Conservation (phyloP, 2,113 vertebrate genomes). For the Pseudorectes ferrugineus region DNA sequence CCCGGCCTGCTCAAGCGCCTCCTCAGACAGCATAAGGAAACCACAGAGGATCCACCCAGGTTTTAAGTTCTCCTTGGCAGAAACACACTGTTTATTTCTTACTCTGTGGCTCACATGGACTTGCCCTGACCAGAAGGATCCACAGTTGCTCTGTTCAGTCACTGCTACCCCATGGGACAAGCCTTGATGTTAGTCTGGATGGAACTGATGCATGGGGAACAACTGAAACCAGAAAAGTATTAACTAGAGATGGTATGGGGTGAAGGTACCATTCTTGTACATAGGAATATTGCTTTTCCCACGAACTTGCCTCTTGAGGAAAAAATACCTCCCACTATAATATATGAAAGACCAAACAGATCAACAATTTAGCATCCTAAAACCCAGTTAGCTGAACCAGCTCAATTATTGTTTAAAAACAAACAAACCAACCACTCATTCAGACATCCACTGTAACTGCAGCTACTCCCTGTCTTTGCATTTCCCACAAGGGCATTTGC, state of each 20-base stretch:
- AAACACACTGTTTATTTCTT: fast-evolving
- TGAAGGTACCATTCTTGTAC: background rate
- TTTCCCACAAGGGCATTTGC: background rate
- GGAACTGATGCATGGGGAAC: background rate
- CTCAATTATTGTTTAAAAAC: background rate
- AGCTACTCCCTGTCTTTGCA: background rate
- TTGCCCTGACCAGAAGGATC: background rate
- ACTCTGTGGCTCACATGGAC: background rate
- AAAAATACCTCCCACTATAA: background rate
- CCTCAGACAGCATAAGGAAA: background rate
- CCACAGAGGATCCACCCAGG: fast-evolving
- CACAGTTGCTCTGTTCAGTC: fast-evolving
- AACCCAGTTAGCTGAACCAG: background rate
- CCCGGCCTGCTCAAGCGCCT: fast-evolving
- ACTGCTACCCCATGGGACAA: fast-evolving
- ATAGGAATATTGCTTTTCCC: background rate
- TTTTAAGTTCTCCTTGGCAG: background rate
- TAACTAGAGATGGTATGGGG: background rate
- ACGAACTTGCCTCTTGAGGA: background rate
- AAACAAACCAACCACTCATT: fast-evolving
- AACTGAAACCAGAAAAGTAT: background rate
- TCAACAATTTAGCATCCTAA: background rate
- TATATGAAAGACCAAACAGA: background rate
- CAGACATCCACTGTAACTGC: background rate
- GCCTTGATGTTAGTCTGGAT: fast-evolving